Base-by-base conservation (phyloP, 92 coral and sea anemone genomes). In the Zoanthus sansibaricus region DNA sequence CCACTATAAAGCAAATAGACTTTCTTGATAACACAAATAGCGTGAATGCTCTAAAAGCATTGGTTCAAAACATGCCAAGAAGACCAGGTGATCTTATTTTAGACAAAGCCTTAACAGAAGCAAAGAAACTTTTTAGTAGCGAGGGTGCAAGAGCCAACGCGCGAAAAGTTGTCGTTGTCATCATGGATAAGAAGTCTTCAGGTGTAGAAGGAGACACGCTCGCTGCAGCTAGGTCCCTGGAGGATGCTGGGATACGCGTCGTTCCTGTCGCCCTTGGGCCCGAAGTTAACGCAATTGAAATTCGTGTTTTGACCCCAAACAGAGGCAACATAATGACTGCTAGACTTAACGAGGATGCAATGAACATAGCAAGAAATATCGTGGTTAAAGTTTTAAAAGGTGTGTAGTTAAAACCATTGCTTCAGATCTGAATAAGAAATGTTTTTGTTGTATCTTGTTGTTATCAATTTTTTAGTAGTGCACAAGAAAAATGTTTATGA, bases 251-350 rank as follows among this genome's bases (percentile, higher is more conserved):
- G 74, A 91, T 92, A 72, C 90, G 90, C 11, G 80, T 86, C 17
- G 61, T 92, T 59, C 93, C 90, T 31, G 82, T 94, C 78, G 89
- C 89, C 6, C 86, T 92, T 18, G 98, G 98, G 1, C 67, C 76
- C 5, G 85, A 76, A 62, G 79, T 86, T 9, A 90, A 91, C 71
- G 54, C 82, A 10, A 44, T 78, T 3, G 95, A 91, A 88, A 91
- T 90, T 6, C 78, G 72, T 15, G 59, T 56, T 58, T 21, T 91
- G 30, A 95, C 91, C 4, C 93, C 89, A 59, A 70, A 87, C 45
- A 86, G 87, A 5, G 92, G 85, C 9, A 88, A 93, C 71, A 52
- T 95, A 48, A 75, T 77, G 32, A 21, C 47, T 45, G 83, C 61
- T 42, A 77, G 68, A 48, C 66, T 71, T 42, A 49, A 70, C 47